Evolutionary conservation across 2,113 vertebrate species (phyloP), one percentile per base, ranked within the genome.

Genomic region (Centrocercus urophasianus): DNA sequence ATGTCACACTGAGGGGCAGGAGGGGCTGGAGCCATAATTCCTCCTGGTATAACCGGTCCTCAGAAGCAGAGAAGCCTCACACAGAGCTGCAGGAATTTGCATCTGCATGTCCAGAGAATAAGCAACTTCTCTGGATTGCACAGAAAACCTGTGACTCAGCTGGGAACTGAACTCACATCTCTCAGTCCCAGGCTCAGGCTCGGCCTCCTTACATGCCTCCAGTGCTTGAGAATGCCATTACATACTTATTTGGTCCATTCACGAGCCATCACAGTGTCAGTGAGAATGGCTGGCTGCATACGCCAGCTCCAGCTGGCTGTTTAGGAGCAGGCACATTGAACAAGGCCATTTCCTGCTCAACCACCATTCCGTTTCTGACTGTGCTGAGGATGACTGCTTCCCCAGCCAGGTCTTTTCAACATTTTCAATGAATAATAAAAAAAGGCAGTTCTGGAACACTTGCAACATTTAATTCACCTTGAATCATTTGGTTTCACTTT

Each of bases 391-490:
- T 92, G 72, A 77, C 61, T 81, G 83, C 50, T 86, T 8, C 20
- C 19, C 7, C 28, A 56, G 42, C 65, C 45, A 80, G 80, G 11
- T 42, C 90, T 94, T 96, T 96, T 91, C 75, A 90, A 22, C 27
- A 25, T 63, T 83, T 94, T 74, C 67, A 63, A 6, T 80, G 67
- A 30, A 76, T 57, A 43, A 65, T 0, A 45, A 65, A 69, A 78
- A 69, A 71, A 83, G 57, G 10, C 47, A 66, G 43, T 86, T 83
- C 77, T 75, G 90, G 52, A 54, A 54, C 60, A 20, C 40, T 87
- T 91, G 82, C 34, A 72, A 73, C n/a, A 70, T 86, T 78, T 87
- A 86, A 87, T 89, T 88, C 80, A 88, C 65, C 88, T 88, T 78
- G 76, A 88, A 77, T 91, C 2, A 7, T 91, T 94, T 88, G 52